Evolutionary conservation across 2,888 invertebrate genomes (phyloP), one percentile per base, ranked within the genome.

Genomic region (Rhamnusium bicolor): DNA sequence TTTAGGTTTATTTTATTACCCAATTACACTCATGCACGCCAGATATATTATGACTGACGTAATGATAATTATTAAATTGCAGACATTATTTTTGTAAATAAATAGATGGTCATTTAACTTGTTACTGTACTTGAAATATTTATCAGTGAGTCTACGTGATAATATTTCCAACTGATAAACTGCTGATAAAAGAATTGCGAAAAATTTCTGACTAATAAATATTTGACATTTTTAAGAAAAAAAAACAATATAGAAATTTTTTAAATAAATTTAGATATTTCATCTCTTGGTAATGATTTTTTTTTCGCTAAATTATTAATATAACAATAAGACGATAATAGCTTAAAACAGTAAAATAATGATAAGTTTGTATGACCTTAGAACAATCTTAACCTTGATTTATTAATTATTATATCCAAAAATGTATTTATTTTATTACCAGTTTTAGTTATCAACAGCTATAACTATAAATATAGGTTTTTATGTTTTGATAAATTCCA

Each of bases 51-150:
- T 51, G 65, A n/a, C 54, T 66, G 66, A 21, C 51, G 2, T 65
- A 53, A 18, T 65, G 5, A 65, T n/a, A n/a, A 32, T n/a, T 54
- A 19, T 24, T 54, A 32, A 53, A 24, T 24, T 40, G 19, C 54
- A 66, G 21, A 16, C 7, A 8, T 32, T 54, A 61, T 40, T 46
- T 58, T 61, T 61, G 46, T 56, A 54, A 19, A 67, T 46, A 67
- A 67, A 67, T 46, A 56, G 21, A 32, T 16, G 3, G 27, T 24
- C 29, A 21, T 46, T 65, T 65, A 65, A 40, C 61, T 32, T 61
- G 29, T 51, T 51, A 40, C 46, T 56, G 3, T 46, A 40, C 24
- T 46, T 46, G 14, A 65, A 66, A 67, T 24, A 47, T 60, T 8
- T 32, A 19, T 32, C 19, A 49, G 12, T 65, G 3, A 29, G 18